These are phyloP conservation scores for Nothura maculosa DNA, from an alignment of 2,797 vertebrate species.

Conservation along the genomic window DNA sequence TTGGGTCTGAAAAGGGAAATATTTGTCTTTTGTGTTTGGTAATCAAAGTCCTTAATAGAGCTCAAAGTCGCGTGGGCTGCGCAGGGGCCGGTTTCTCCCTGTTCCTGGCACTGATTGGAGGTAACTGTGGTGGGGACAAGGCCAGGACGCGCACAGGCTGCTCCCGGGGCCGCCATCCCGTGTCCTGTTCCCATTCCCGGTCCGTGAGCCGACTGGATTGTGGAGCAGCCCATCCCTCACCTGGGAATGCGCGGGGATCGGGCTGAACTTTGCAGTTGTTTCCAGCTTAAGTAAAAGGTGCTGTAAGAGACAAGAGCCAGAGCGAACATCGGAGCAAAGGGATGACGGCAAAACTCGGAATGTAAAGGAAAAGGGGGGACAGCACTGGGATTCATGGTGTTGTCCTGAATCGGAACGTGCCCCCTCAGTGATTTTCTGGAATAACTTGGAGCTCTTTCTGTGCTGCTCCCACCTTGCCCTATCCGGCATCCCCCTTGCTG, in stretches of 20 bases:
- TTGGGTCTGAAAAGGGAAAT: not conserved
- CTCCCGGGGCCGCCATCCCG: too few species aligned
- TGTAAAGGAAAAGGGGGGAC: not conserved
- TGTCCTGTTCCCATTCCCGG: not conserved
- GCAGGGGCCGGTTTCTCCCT: not conserved
- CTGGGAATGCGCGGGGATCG: not conserved
- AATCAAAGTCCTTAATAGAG: rapidly evolving
- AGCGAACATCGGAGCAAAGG: not conserved
- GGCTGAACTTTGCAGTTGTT: not conserved
- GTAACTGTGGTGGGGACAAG: too few species aligned
- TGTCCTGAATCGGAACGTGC: not conserved
- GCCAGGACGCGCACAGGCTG: too few species aligned
- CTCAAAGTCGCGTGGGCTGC: not conserved
- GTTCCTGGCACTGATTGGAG: too few species aligned
- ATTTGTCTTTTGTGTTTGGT: not conserved
- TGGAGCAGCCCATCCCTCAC: too few species aligned
- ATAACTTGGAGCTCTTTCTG: too few species aligned
- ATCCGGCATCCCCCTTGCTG: not conserved
- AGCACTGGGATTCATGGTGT: rapidly evolving
- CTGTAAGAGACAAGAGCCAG: rapidly evolving
- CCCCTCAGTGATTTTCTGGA: not conserved
- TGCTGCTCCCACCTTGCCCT: too few species aligned
- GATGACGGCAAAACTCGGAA: not conserved
- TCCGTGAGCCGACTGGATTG: not conserved
- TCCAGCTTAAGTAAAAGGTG: not conserved